A percentile compares a stretch with the other conserved stretches of the same genome.
Evolutionary conservation across 2,888 invertebrate species (phyloP).

Genomic region (Noctua fimbriata): DNA sequence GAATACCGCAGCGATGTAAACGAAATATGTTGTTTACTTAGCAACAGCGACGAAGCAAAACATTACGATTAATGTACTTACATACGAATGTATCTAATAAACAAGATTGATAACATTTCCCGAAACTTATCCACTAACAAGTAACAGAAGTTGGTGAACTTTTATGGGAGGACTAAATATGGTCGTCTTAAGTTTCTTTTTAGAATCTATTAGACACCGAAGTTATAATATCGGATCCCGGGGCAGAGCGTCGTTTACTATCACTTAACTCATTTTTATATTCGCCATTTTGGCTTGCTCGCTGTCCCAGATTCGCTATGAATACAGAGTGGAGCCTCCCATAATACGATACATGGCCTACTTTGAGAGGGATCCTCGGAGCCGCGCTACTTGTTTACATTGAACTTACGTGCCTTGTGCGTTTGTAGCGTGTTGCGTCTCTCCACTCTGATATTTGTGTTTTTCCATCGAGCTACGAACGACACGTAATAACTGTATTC

Average conservation of each 20-base stretch:
- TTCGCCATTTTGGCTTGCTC: conserved; percentile 83
- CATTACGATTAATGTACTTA: conserved; percentile 42
- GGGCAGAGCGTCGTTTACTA: conserved; percentile 82
- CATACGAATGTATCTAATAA: conserved; percentile 57
- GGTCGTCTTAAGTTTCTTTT: conserved; percentile 73
- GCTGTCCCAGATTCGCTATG: conserved; percentile 84
- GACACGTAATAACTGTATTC: conserved; percentile 11
- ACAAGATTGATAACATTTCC: conserved; percentile 60
- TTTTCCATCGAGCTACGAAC: conserved; percentile 27
- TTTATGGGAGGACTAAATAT: conserved; percentile 75
- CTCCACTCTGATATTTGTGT: conserved; percentile 33
- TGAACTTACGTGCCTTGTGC: conserved; percentile 65
- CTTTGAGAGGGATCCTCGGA: conserved; percentile 76
- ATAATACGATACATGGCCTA: conserved; percentile 84
- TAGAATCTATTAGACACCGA: conserved; percentile 82
- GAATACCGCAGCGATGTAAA: conserved; percentile 29
- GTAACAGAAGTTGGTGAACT: conserved; percentile 66
- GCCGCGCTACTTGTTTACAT: conserved; percentile 76
- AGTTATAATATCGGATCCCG: conserved; percentile 81
- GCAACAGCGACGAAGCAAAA: conserved; percentile 35
- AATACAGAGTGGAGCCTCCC: conserved; percentile 81
- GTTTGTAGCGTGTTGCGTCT: conserved; percentile 26
- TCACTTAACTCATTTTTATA: conserved; percentile 88
- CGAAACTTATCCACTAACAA: conserved; percentile 59
- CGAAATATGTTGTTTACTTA: conserved; percentile 57